Percentiles rank a stretch among this genome's conserved stretches.
These are phyloP conservation scores for Microdon myrmicae DNA, from an alignment of 2,888 invertebrate genomes.

Conservation along the genomic window DNA sequence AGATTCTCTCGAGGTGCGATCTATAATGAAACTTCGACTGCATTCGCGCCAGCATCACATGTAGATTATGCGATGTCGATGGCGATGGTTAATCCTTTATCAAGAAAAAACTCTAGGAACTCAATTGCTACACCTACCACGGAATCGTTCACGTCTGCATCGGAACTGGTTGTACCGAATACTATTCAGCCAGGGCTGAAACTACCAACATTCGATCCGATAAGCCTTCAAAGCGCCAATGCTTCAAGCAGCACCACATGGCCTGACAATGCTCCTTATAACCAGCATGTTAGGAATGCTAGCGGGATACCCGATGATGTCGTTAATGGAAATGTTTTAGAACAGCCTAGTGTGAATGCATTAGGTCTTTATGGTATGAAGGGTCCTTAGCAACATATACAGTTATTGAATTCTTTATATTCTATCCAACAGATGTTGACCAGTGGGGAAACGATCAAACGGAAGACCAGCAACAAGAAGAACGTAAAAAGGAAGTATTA, in stretches of 20 bases:
- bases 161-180: constrained; percentile 53
- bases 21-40: constrained; percentile 47
- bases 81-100: constrained; percentile 17
- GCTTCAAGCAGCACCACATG: constrained; percentile 56
- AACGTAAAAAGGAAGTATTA: constrained; percentile 83
- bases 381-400: constrained; percentile 76
- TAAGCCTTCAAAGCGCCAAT: constrained; percentile 32
- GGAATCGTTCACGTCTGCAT: too few species aligned
- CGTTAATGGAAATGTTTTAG: constrained; percentile 55
- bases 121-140: constrained; percentile 11
- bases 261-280: constrained; percentile 62
- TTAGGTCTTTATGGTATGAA: constrained; percentile 58
- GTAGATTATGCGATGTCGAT: constrained; percentile 12
- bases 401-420: constrained; percentile 73
- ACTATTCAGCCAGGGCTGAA: constrained; percentile 61
- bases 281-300: constrained; percentile 22
- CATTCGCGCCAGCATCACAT: constrained; percentile 10
- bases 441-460: constrained; percentile 73
- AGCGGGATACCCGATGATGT: constrained; percentile 60
- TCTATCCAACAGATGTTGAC: constrained; percentile 75
- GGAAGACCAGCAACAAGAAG: constrained; percentile 79
- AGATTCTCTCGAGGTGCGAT: constrained; percentile 61
- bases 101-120: constrained; percentile 1
- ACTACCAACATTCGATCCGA: constrained; percentile 64
- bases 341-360: neutral